Conservation (phyloP, 2,113 vertebrate genomes). For the Mirounga angustirostris region DNA sequence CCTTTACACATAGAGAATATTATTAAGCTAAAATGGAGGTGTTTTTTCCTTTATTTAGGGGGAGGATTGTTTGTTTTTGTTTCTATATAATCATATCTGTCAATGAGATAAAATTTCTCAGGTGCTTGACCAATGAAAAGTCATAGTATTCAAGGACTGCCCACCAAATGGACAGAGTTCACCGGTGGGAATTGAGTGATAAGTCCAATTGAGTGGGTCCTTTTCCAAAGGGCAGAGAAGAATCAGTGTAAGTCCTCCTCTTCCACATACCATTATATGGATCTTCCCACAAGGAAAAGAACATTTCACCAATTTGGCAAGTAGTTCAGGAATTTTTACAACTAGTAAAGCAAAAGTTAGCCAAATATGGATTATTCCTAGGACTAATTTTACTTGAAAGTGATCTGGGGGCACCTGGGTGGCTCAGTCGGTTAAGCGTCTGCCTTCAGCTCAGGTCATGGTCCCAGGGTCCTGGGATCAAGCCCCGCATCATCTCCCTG, state of each 20-base stretch:
- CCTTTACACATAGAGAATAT: not conserved
- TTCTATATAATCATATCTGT: not conserved
- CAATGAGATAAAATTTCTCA: slow-evolving; percentile 9
- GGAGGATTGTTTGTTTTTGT: not conserved
- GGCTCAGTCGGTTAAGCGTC: too few species aligned
- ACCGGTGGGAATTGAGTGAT: not conserved
- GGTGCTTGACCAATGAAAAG: not conserved
- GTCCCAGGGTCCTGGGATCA: too few species aligned
- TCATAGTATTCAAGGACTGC: not conserved
- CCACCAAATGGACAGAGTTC: not conserved
- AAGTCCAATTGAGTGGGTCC: not conserved
- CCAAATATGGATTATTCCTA: slow-evolving; percentile 29
- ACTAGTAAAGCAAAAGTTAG: slow-evolving; percentile 54
- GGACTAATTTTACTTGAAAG: slow-evolving; percentile 62
- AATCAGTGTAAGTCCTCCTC: not conserved
- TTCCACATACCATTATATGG: not conserved
- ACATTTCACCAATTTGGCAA: not conserved
- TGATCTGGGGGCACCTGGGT: slow-evolving; percentile 33
- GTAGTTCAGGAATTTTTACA: slow-evolving; percentile 37
- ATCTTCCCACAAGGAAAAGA: not conserved
- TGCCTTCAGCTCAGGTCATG: too few species aligned
- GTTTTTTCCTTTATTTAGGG: not conserved
- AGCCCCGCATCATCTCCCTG: too few species aligned
- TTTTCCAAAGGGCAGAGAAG: not conserved
- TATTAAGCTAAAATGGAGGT: not conserved